Evolutionary conservation across 2,888 invertebrate genomes (phyloP).

Genomic region (Alentia gelatinosa): DNA sequence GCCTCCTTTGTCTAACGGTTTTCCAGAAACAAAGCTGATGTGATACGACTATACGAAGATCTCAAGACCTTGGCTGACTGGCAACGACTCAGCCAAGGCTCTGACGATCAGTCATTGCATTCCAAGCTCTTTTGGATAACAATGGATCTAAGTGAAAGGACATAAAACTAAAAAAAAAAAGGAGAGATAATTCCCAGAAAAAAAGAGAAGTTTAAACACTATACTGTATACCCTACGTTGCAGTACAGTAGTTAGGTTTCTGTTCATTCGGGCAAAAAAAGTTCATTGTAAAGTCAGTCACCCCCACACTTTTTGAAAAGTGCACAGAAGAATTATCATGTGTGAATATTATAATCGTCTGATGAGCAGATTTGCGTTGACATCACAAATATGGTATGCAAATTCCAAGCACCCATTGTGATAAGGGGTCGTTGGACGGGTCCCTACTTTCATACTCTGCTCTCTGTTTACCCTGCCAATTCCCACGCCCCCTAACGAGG

Average conservation of each 20-base stretch:
- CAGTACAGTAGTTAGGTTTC: slow-evolving; percentile 40
- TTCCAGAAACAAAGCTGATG: slow-evolving; percentile 51
- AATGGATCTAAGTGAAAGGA: slow-evolving; percentile 35
- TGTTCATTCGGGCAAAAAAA: slow-evolving; percentile 34
- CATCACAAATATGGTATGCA: slow-evolving; percentile 58
- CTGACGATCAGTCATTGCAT: slow-evolving; percentile 46
- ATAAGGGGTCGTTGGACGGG: slow-evolving; percentile 47
- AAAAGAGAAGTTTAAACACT: slow-evolving; percentile 1
- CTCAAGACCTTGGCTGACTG: slow-evolving; percentile 34
- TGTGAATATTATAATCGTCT: slow-evolving; percentile 45
- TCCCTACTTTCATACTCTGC: slow-evolving; percentile 10
- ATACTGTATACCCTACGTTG: slow-evolving; percentile 35
- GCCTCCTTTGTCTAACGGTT: slow-evolving; percentile 45
- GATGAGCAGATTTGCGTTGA: slow-evolving; percentile 45
- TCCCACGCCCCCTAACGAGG: not conserved
- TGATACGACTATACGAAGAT: slow-evolving; percentile 49
- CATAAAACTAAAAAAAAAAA: slow-evolving; percentile 26
- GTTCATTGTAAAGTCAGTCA: slow-evolving; percentile 53
- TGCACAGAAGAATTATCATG: slow-evolving; percentile 43
- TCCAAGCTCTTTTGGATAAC: slow-evolving; percentile 47
- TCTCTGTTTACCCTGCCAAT: not conserved
- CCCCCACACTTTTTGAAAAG: slow-evolving; percentile 48
- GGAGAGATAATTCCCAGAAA: not conserved
- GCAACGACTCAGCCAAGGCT: not conserved
- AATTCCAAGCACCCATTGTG: slow-evolving; percentile 58